A percentile compares a stretch with the other conserved stretches of the same genome.
These are phyloP conservation scores for Sympetrum striolatum DNA, from an alignment of 2,888 invertebrate genomes.

Conservation along the genomic window DNA sequence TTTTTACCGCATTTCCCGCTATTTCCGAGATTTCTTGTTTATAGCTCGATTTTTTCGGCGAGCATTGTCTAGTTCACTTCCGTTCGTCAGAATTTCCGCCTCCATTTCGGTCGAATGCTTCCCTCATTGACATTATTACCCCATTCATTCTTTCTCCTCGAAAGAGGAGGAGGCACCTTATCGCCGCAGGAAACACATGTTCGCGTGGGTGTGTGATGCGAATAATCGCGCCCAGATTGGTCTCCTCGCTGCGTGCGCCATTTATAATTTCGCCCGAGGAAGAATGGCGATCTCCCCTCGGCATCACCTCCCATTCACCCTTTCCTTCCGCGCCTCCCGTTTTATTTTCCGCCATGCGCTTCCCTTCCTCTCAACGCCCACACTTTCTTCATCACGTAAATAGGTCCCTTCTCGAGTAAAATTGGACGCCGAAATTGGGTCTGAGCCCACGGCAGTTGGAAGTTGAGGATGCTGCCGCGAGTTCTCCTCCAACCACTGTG, in stretches of 20 bases:
- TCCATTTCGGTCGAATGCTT: too few species aligned
- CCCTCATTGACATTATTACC: too few species aligned
- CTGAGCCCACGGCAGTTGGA: not conserved
- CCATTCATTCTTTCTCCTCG: not conserved
- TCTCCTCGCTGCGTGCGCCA: not conserved
- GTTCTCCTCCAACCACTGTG: not conserved
- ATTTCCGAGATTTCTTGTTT: too few species aligned
- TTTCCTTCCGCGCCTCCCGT: not conserved
- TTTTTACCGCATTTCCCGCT: too few species aligned
- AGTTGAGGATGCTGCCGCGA: not conserved
- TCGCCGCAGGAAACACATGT: not conserved
- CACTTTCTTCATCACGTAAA: slow-evolving; percentile 11
- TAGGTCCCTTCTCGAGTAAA: not conserved
- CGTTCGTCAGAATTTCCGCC: too few species aligned
- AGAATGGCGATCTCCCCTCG: not conserved
- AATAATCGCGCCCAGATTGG: not conserved
- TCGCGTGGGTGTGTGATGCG: not conserved
- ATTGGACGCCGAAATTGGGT: slow-evolving; percentile 28
- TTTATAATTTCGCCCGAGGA: not conserved
- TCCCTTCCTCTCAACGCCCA: not conserved
- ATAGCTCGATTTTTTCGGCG: too few species aligned
- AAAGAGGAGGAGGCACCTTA: not conserved
- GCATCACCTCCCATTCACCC: not conserved
- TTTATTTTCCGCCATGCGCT: slow-evolving; percentile 3
- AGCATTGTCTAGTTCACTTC: too few species aligned